These are phyloP conservation scores for Caenorhabditis remanei DNA, from an alignment of 1,140 invertebrate species.

Conservation along the genomic window DNA sequence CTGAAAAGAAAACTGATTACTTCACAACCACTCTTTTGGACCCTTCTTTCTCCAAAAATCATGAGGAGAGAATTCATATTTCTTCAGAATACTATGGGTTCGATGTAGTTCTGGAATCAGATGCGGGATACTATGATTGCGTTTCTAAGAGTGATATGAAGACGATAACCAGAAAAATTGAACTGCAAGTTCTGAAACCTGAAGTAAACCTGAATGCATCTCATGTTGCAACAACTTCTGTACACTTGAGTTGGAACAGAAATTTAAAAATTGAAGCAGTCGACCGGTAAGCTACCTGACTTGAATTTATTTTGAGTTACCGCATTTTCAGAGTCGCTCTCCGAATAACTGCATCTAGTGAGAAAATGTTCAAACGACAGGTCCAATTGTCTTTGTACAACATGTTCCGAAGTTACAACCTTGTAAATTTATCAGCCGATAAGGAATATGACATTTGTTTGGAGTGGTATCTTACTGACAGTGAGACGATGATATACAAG, in stretches of 20 bases:
- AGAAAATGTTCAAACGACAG: slow-evolving; percentile 41
- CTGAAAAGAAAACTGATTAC: slow-evolving; percentile 34
- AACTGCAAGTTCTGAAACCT: slow-evolving; percentile 3
- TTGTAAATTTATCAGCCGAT: slow-evolving; percentile 36
- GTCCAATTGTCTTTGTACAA: slow-evolving; percentile 23
- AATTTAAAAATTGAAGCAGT: slow-evolving; percentile 42
- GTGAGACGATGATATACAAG: background rate
- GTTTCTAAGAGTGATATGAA: slow-evolving; percentile 39
- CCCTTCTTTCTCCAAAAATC: slow-evolving; percentile 19
- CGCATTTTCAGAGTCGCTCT: background rate
- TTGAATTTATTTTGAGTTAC: background rate
- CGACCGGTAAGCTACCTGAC: background rate
- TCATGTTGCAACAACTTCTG: slow-evolving; percentile 14
- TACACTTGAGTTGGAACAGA: slow-evolving; percentile 38
- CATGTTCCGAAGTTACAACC: slow-evolving; percentile 44
- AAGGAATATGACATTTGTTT: slow-evolving; percentile 34
- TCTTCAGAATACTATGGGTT: slow-evolving; percentile 21
- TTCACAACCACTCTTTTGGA: slow-evolving; percentile 38
- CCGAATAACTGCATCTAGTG: slow-evolving; percentile 22
- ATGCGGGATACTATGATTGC: slow-evolving; percentile 30
- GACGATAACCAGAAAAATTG: slow-evolving; percentile 37
- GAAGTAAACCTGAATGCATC: slow-evolving; percentile 2
- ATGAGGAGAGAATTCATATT: slow-evolving; percentile 32
- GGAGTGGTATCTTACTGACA: slow-evolving; percentile 18
- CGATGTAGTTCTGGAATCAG: slow-evolving; percentile 23